Evolutionary conservation across 2,888 invertebrate genomes (phyloP).

Genomic region (Ophion costatus): DNA sequence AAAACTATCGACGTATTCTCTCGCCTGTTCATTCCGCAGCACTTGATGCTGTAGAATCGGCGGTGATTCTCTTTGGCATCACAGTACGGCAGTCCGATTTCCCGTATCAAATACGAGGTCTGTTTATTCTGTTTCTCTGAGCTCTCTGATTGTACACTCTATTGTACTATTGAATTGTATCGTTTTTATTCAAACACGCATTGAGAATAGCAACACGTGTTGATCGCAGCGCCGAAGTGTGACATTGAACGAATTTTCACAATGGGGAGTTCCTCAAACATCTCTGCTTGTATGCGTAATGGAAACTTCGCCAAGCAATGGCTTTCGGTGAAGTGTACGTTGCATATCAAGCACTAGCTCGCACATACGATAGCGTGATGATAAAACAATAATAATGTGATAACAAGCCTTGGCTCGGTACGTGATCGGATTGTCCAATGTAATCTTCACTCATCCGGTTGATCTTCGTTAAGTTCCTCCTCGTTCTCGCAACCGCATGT

Average conservation of each 20-base stretch:
- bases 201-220: too few relatives aligned
- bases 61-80: constrained; percentile 89
- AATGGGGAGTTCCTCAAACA: not conserved
- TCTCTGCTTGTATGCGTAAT: not conserved
- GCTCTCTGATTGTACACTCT: too few relatives aligned
- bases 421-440: not conserved
- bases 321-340: not conserved
- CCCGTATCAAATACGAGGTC: constrained; percentile 86
- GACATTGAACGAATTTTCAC: not conserved
- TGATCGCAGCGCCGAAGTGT: too few relatives aligned
- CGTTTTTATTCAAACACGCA: too few relatives aligned
- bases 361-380: not conserved
- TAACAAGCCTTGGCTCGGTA: not conserved
- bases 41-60: too few relatives aligned
- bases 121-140: constrained; percentile 46
- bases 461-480: not conserved
- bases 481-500: not conserved
- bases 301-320: not conserved
- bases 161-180: too few relatives aligned
- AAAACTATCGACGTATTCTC: constrained; percentile 95
- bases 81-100: constrained; percentile 92
- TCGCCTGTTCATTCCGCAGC: constrained; percentile 89
- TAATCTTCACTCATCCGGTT: not conserved
- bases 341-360: not conserved
- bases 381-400: not conserved